Evolutionary conservation across 2,888 invertebrate genomes (phyloP), one percentile per base, ranked within the genome.

Genomic region (Camponotus fellah): DNA sequence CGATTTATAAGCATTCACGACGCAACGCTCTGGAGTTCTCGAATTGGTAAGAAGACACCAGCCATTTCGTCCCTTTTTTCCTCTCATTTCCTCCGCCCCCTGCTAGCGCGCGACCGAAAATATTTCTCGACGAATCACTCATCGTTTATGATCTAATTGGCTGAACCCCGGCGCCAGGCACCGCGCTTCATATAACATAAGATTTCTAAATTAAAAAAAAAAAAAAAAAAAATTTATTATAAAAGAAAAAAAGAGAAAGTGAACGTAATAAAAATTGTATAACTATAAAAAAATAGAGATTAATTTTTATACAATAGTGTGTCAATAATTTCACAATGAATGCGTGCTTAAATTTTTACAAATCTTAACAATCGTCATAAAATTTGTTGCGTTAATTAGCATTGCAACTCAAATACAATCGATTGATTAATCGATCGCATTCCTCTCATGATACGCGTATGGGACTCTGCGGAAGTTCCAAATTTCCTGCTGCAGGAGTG

Each of bases 1-100:
- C 93, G 92, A 94, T 94, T 94, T 94, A 94, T 94, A 93, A 92
- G 91, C 89, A 87, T 86, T 88, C 88, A 86, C 89, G 85, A 87
- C 85, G 64, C 65, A 53, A 17, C 53, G 37, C 40, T 21, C 53
- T 8, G 0, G 80, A 83, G 86, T 90, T 90, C 89, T 91, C 89
- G 83, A 86, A 88, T 91, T 86, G 85, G 87, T 89, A 86, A 88
- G 83, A 80, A 86, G 90, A 87, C 84, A 86, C 88, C 84, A 69
- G 68, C n/a, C 34, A 81, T 71, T 34, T 60, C 58, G 74, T 60
- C 43, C 60, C 69, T 64, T 60, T 75, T 66, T 53, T 72, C 66
- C 83, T 89, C 62, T 79, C 26, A 26, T 40, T 58, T 43, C 26
- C 76, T 40, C 72, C 87, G 79, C 79, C 75, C 83, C 66, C 82